These are phyloP conservation scores for Melikaiella ostensackeni DNA, from an alignment of 2,888 invertebrate species.

Conservation along the genomic window DNA sequence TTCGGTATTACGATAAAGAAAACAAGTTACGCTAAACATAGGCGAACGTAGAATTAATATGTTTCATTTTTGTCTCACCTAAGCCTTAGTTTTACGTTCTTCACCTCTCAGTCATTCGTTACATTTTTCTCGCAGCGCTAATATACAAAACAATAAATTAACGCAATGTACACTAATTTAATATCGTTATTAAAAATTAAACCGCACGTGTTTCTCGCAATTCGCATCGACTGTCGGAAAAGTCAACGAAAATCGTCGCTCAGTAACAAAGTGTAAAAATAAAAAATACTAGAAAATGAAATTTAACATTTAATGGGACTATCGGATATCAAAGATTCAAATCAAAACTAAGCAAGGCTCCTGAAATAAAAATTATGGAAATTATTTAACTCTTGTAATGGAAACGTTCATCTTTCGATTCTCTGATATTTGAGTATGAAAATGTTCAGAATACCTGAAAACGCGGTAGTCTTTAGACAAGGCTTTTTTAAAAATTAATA, in stretches of 20 bases:
- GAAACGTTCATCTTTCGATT: too few relatives aligned
- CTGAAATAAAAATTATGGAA: neutral
- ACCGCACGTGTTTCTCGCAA: conserved; percentile 52
- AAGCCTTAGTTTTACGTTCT: conserved; percentile 4
- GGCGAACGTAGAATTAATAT: conserved; percentile 13
- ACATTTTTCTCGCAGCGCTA: conserved; percentile 42
- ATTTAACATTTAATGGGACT: neutral
- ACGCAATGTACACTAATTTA: conserved; percentile 58
- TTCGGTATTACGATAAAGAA: conserved; percentile 9
- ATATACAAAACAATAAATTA: conserved; percentile 71
- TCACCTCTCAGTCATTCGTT: conserved; percentile 15
- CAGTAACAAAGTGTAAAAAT: neutral
- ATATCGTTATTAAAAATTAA: conserved; percentile 20
- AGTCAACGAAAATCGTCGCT: neutral
- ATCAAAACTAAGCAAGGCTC: neutral
- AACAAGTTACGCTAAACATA: conserved; percentile 19
- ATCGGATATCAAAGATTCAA: neutral
- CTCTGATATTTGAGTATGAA: too few relatives aligned
- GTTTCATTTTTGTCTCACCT: neutral
- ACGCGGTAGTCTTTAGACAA: too few relatives aligned
- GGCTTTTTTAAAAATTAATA: too few relatives aligned
- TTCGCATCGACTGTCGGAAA: conserved; percentile 61
- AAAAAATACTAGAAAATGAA: neutral
- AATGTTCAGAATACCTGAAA: too few relatives aligned
- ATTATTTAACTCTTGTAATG: too few relatives aligned